Percentiles rank a stretch among this genome's conserved stretches.
phyloP scores from a whole-genome alignment of 2,888 invertebrate genomes.

The Clostera curtula region DNA sequence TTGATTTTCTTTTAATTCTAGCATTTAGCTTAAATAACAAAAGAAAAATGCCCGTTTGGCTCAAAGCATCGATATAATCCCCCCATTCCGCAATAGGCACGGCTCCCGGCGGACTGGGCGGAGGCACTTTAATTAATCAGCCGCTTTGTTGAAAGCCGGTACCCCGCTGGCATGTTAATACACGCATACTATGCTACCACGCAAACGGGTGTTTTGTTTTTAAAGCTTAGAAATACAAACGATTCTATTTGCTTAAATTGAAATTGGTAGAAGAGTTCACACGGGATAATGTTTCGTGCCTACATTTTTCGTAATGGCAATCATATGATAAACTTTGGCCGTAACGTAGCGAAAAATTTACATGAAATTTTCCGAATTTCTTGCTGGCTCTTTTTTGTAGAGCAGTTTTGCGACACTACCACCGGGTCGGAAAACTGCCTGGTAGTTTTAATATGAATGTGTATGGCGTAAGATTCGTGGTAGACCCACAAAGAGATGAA shows the following conservation, averaged over 20 bases:
- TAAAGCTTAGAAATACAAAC: slow-evolving; percentile 38
- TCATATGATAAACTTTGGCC: too few species aligned
- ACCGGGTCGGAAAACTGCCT: too few species aligned
- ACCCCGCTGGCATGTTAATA: slow-evolving; percentile 52
- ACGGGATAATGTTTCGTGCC: slow-evolving; percentile 24
- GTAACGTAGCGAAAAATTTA: too few species aligned
- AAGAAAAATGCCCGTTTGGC: slow-evolving; percentile 40
- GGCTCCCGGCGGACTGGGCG: slow-evolving; percentile 58
- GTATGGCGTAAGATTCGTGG: too few species aligned
- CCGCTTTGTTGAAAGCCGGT: slow-evolving; percentile 57
- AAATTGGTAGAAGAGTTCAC: slow-evolving; percentile 48
- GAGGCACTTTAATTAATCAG: slow-evolving; percentile 71
- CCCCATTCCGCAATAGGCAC: slow-evolving; percentile 35
- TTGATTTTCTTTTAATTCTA: too few species aligned
- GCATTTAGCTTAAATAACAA: too few species aligned
- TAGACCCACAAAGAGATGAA: too few species aligned
- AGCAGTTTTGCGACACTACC: too few species aligned
- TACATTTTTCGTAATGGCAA: neutral
- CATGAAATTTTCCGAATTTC: too few species aligned
- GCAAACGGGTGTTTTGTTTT: slow-evolving; percentile 54
- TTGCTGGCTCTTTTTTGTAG: too few species aligned
- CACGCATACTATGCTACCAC: slow-evolving; percentile 50
- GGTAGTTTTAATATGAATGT: too few species aligned
- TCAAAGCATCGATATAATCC: slow-evolving; percentile 46
- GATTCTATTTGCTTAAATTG: slow-evolving; percentile 57